phyloP scores from a whole-genome alignment of 2,797 vertebrate species.

The Myotis vivesi region DNA sequence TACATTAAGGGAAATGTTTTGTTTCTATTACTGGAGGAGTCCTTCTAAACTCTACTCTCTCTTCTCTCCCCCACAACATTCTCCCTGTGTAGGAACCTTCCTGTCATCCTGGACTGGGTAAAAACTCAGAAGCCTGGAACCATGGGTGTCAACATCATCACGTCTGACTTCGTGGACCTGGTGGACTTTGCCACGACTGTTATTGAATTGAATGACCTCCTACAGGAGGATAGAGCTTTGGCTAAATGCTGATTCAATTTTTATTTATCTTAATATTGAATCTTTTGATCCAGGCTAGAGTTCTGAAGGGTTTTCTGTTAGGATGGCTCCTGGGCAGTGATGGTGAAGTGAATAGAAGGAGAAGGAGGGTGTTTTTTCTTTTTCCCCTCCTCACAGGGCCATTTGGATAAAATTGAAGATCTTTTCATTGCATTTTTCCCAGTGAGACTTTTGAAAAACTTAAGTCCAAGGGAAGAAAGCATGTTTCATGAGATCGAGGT shows the following conservation, averaged over 20 bases:
- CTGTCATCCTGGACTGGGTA: conserved; percentile 96
- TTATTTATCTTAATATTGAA: conserved; percentile 31
- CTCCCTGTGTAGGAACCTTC: conserved; percentile 90
- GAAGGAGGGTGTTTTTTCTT: not conserved
- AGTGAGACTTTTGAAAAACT: conserved; percentile 59
- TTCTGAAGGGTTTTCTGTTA: conserved; percentile 53
- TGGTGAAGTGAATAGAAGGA: not conserved
- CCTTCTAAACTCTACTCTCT: not conserved
- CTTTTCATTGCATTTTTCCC: conserved; percentile 64
- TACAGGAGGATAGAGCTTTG: conserved; percentile 82
- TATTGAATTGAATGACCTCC: conserved; percentile 92
- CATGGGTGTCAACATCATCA: conserved; percentile 97
- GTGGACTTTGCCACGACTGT: conserved; percentile 96
- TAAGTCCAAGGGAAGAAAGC: conserved; percentile 68
- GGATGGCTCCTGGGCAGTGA: conserved; percentile 16
- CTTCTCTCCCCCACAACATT: not conserved
- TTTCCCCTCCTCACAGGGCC: not conserved
- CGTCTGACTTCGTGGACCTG: conserved; percentile 98
- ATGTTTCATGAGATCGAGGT: not conserved
- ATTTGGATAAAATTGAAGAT: conserved; percentile 35
- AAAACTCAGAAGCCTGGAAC: conserved; percentile 92
- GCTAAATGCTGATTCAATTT: conserved; percentile 77
- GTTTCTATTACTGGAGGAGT: not conserved
- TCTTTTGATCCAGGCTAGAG: conserved; percentile 50
- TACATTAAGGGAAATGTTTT: not conserved